Base-by-base conservation (phyloP, 1,140 invertebrate genomes). In the Leptoteleia sp. region DNA sequence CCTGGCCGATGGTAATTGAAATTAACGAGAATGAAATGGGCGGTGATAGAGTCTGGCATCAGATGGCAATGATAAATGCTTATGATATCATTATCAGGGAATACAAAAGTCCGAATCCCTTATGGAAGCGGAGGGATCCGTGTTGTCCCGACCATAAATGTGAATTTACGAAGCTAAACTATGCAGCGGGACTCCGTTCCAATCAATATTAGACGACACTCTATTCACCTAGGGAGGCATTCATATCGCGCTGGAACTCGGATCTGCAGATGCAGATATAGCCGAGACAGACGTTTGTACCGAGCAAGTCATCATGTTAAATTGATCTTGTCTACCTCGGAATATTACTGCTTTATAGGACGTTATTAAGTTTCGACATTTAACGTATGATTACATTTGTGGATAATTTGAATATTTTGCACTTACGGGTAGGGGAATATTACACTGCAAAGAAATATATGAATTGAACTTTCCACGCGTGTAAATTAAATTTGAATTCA, bases 121-220 rank as follows among this genome's bases (percentile, higher is more conserved):
- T 62, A 64, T 64, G 13, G 71, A 76, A 72, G 59, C 65, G 59
- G n/a, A n/a, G n/a, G n/a, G n/a, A n/a, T n/a, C n/a, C 76, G 47
- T 67, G 50, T 76, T 73, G 48, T 78, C 50, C 38, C 40, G 40
- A 12, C 31, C 45, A 22, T 67, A 71, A 33, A 62, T 45, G 52
- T 16, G 59, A 54, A 61, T 78, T 64, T 67, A 78, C 64, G 64
- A 67, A 27, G 22, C 61, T 61, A 59, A 62, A 57, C 76, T 65
- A 79, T 81, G 72, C 43, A 43, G 62, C 72, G 48, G 48, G 67
- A 57, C 67, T 76, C 50, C 64, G 61, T 79, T 64, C 54, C 71
- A 81, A 79, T 79, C 76, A 76, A 81, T 81, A 81, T 76, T 54
- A 67, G 72, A 79, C 68, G 48, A 73, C 71, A 68, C 68, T 73